phyloP scores from a whole-genome alignment of 2,113 vertebrate genomes.

The Donacobius atricapilla region DNA sequence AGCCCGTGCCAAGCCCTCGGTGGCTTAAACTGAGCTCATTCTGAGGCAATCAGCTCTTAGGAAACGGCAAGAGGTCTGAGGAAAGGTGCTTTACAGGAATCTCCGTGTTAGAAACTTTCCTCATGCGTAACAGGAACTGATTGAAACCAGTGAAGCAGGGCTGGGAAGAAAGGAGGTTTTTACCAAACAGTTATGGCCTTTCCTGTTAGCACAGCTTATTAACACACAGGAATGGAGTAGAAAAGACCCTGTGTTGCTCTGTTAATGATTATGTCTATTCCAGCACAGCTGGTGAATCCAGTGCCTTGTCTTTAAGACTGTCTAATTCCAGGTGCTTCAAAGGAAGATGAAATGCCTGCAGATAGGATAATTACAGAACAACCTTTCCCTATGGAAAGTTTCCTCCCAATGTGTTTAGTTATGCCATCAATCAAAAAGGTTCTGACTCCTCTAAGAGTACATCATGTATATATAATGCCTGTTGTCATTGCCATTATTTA shows the following conservation, averaged over 20 bases:
- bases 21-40: neutral
- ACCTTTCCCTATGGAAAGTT: neutral
- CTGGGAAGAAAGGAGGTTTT: neutral
- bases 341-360: neutral
- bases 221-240: neutral
- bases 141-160: neutral
- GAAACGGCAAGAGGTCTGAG: neutral
- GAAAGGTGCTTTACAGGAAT: neutral
- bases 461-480: neutral
- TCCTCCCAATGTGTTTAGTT: neutral
- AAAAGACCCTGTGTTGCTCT: neutral
- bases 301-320: neutral
- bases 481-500: neutral
- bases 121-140: accelerated
- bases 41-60: neutral
- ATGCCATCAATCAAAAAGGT: neutral
- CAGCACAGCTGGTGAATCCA: neutral
- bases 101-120: neutral
- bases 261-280: neutral
- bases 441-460: neutral
- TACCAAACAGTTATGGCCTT: neutral
- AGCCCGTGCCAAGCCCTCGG: neutral
- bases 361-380: slow-evolving; percentile 7
- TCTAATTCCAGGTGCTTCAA: neutral
- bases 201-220: neutral